Percentiles rank a stretch among this genome's conserved stretches.
Evolutionary conservation across 2,797 vertebrate species (phyloP).

Genomic region (Lepilemur septentrionalis): DNA sequence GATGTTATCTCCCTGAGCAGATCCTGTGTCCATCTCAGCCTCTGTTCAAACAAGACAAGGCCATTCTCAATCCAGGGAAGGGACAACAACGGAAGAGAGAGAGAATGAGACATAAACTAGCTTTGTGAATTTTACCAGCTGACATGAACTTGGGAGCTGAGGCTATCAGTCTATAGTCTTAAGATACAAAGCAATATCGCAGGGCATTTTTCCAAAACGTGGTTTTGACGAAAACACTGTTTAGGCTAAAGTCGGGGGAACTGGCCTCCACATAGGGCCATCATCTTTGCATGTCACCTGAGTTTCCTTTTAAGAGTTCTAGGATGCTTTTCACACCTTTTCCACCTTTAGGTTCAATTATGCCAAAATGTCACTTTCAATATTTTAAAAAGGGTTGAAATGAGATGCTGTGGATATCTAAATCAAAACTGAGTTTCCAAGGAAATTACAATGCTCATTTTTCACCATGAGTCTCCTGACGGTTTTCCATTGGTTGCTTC

Average conservation of each 20-base stretch:
- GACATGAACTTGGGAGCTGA: background rate
- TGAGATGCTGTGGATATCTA: background rate
- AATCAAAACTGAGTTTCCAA: background rate
- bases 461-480: background rate
- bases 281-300: background rate
- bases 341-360: background rate
- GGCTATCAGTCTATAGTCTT: no score
- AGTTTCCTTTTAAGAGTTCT: background rate
- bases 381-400: background rate
- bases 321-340: background rate
- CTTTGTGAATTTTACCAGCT: background rate
- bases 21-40: background rate
- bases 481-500: background rate
- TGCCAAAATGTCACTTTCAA: background rate
- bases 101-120: background rate
- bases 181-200: background rate
- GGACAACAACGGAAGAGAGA: background rate
- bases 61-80: background rate
- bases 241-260: background rate
- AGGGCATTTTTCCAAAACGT: background rate
- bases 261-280: accelerated
- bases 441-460: background rate
- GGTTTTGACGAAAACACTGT: background rate
- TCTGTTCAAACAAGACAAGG: background rate
- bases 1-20: background rate